Conservation (phyloP, 2,888 invertebrate species). For the Metalampra italica region DNA sequence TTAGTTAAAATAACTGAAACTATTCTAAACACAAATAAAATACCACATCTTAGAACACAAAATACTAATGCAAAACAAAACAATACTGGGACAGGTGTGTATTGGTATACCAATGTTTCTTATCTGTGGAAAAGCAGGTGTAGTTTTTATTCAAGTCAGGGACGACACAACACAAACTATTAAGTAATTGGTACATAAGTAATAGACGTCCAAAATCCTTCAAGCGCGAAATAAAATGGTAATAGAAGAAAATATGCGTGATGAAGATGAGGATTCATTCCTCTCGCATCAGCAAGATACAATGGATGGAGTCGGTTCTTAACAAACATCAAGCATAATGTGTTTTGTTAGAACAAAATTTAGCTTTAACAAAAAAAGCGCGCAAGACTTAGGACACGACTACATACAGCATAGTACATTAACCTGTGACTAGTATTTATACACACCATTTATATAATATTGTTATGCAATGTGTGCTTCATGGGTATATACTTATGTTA, state of each 20-base stretch:
- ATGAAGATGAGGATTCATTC: too few relatives aligned
- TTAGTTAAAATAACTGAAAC: constrained; percentile 67
- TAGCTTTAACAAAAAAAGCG: neutral
- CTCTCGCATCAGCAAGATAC: too few relatives aligned
- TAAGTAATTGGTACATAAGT: constrained; percentile 18
- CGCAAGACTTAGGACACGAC: constrained; percentile 29
- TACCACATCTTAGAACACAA: constrained; percentile 24
- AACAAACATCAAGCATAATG: too few relatives aligned
- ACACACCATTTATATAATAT: constrained; percentile 57
- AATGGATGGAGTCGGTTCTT: too few relatives aligned
- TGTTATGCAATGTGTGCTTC: constrained; percentile 49
- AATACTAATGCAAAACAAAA: constrained; percentile 46
- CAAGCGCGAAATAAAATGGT: neutral
- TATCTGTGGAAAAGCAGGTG: constrained; percentile 51
- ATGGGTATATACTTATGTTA: constrained; percentile 48
- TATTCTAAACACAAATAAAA: constrained; percentile 60
- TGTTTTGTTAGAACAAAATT: too few relatives aligned
- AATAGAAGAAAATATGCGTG: too few relatives aligned
- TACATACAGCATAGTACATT: constrained; percentile 33
- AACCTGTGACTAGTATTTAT: constrained; percentile 69
- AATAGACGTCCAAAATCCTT: constrained; percentile 6
- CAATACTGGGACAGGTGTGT: constrained; percentile 50
- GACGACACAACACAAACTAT: constrained; percentile 70
- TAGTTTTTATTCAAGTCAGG: constrained; percentile 35
- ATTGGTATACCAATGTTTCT: constrained; percentile 32